A percentile compares a stretch with the other conserved stretches of the same genome.
Evolutionary conservation across 1,140 invertebrate species (phyloP).

Genomic region (Carcinoscorpius rotundicauda): DNA sequence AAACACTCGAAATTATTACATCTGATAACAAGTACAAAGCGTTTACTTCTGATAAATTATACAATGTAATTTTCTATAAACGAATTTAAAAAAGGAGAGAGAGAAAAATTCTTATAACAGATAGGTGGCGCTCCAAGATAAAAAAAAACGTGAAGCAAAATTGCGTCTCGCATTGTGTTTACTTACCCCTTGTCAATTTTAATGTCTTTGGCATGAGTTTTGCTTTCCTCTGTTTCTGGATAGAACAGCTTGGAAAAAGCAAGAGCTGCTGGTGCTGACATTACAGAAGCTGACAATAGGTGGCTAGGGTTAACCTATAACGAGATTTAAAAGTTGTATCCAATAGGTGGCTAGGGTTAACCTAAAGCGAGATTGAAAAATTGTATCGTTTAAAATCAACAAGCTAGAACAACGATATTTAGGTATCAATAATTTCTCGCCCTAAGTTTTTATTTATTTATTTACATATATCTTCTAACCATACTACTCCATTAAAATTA

Average conservation of each 20-base stretch:
- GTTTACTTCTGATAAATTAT: too few relatives aligned
- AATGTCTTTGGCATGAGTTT: constrained; percentile 50
- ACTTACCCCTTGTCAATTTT: constrained; percentile 30
- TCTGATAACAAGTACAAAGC: too few relatives aligned
- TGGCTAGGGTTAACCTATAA: constrained; percentile 35
- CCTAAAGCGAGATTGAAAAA: constrained; percentile 25
- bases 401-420: constrained; percentile 7
- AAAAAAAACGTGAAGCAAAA: not conserved
- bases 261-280: constrained; percentile 86
- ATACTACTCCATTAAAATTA: too few relatives aligned
- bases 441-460: too few relatives aligned
- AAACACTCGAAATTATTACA: too few relatives aligned
- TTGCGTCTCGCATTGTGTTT: not conserved
- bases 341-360: constrained; percentile 43
- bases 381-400: not conserved
- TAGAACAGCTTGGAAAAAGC: constrained; percentile 79
- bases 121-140: not conserved
- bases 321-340: not conserved
- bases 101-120: too few relatives aligned
- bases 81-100: too few relatives aligned
- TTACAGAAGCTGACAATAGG: constrained; percentile 74
- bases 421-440: too few relatives aligned
- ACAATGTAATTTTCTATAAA: too few relatives aligned
- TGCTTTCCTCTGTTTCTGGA: constrained; percentile 69
- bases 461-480: too few relatives aligned